These are phyloP conservation scores for Physocephala rufipes DNA, from an alignment of 2,888 invertebrate species.

Conservation along the genomic window DNA sequence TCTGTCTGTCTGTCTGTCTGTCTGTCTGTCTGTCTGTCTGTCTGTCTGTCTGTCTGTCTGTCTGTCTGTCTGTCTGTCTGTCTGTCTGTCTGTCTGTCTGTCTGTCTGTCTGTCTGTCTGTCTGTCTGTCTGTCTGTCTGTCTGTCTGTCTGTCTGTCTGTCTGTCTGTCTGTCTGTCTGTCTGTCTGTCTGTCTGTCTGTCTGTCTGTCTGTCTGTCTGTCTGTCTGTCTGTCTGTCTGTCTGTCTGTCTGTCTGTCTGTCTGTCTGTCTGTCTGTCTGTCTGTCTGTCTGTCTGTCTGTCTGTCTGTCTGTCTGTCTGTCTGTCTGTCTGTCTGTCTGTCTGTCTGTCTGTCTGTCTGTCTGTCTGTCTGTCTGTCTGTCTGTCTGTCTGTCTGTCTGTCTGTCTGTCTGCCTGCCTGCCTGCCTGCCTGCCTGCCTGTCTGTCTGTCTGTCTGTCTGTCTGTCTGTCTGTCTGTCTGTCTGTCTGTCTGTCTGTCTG, in stretches of 20 bases:
- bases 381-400: background rate
- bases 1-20: constrained; percentile 1
- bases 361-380: background rate
- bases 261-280: constrained; percentile 1
- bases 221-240: constrained; percentile 1
- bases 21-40: constrained; percentile 1
- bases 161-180: background rate
- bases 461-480: background rate
- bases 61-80: constrained; percentile 1
- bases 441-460: too few species aligned
- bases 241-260: constrained; percentile 1
- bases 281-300: constrained; percentile 1
- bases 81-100: constrained; percentile 1
- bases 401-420: too few species aligned
- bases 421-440: too few species aligned
- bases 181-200: background rate
- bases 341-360: background rate
- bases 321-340: background rate
- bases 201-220: background rate
- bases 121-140: constrained; percentile 1
- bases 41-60: constrained; percentile 1
- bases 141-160: background rate
- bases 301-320: background rate
- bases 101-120: constrained; percentile 1
- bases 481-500: background rate